Base-by-base conservation (phyloP, 2,113 vertebrate species). In the Poeciliopsis prolifica region DNA sequence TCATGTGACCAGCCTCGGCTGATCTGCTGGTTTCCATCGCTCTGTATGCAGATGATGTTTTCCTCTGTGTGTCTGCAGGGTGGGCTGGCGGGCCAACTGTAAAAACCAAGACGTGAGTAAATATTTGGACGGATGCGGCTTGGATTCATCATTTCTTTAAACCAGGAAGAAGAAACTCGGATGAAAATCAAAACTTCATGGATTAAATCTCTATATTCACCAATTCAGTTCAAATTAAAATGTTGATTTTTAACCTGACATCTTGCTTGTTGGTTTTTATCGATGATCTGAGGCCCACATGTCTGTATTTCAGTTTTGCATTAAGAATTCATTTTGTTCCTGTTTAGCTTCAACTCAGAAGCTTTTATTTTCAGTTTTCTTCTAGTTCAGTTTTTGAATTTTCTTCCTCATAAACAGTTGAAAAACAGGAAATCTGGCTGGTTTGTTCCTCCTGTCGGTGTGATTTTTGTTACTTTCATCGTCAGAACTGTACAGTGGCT, bases 1-100 rank as follows among this genome's bases (percentile, higher is more conserved):
- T 48, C 44, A 48, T 19, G 44, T 48, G 44, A 58, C 22, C 51
- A n/a, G 22, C 51, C 6, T 17, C 5, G 44, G 44, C 44, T 48
- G 17, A 48, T 19, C 44, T 19, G 5, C 14, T 6, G 44, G 42
- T 24, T 19, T 2, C 3, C 11, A 11, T 10, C 10, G 0, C 51
- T n/a, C 22, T 58, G 6, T 54, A 54, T 54, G 48, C 48, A 22
- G 33, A 65, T 12, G 35, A 31, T 3, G 29, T 64, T 35, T 64
- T 4, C 6, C 0, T 64, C 3, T 80, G 28, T 73, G 5, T 83
- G 77, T 8, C 85, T 90, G 73, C 68, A 90, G 88, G 88, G 82
- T 85, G 58, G 88, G 68, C 48, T 90, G 86, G 88, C 5, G 2
- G 0, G 0, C 0, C 13, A 13, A 78, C 71, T 88, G 88, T n/a